A percentile compares a stretch with the other conserved stretches of the same genome.
Evolutionary conservation across 2,113 vertebrate species (phyloP).

Genomic region (Platysternon megacephalum): DNA sequence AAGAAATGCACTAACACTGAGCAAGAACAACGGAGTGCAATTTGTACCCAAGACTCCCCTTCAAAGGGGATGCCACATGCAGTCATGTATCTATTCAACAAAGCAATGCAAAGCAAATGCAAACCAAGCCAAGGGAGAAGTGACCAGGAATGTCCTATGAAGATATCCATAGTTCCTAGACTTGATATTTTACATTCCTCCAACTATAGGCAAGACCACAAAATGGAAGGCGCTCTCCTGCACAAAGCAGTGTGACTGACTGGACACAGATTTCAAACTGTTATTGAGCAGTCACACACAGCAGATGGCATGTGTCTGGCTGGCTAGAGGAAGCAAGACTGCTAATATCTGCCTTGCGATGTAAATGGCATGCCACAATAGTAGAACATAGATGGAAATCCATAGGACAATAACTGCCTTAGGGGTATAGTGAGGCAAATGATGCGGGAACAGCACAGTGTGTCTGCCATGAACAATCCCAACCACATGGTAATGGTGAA

Average conservation of each 20-base stretch:
- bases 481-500: not conserved
- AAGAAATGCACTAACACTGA: not conserved
- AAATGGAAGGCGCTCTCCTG: not conserved
- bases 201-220: not conserved
- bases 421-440: not conserved
- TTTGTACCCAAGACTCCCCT: not conserved
- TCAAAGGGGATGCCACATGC: fast-evolving
- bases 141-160: not conserved
- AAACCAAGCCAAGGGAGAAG: not conserved
- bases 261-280: not conserved
- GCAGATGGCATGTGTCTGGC: not conserved
- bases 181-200: fast-evolving
- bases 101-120: no score
- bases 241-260: not conserved
- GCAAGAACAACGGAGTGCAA: fast-evolving
- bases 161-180: not conserved
- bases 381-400: not conserved
- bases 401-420: not conserved
- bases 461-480: not conserved
- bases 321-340: not conserved
- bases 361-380: not conserved
- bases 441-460: not conserved
- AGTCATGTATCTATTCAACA: not conserved
- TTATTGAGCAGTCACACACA: not conserved
- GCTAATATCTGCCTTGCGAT: not conserved